phyloP scores from a whole-genome alignment of 2,888 invertebrate genomes.

The Patella ulyssiponensis region DNA sequence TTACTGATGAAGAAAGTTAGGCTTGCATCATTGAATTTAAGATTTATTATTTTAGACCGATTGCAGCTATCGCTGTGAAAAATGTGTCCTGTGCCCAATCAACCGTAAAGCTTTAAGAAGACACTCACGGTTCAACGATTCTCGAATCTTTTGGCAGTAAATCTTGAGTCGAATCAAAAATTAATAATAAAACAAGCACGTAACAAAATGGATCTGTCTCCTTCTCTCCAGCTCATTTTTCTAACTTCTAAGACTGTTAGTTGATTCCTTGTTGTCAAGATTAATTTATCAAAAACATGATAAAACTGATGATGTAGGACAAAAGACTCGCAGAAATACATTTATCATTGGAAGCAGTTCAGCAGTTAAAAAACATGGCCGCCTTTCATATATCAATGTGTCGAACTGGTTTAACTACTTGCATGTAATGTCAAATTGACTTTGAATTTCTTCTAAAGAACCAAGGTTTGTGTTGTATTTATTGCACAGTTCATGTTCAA shows the following conservation, averaged over 20 bases:
- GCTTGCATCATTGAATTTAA: conserved; percentile 7
- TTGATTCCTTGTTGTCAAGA: neutral
- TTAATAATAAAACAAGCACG: conserved; percentile 12
- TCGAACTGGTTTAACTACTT: too few relatives aligned
- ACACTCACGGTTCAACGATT: conserved; percentile 1
- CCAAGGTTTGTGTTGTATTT: too few relatives aligned
- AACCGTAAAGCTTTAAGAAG: conserved; percentile 18
- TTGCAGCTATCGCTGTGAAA: conserved; percentile 34
- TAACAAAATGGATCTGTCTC: conserved; percentile 2
- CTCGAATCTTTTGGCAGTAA: conserved; percentile 7
- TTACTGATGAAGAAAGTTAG: conserved; percentile 1
- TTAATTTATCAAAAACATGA: conserved; percentile 10
- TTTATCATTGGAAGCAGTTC: neutral
- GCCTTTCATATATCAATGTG: too few relatives aligned
- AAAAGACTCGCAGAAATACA: neutral
- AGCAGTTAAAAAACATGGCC: too few relatives aligned
- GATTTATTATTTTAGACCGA: conserved; percentile 13
- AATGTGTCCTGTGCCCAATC: conserved; percentile 32
- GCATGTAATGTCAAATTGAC: too few relatives aligned
- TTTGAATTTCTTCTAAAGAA: too few relatives aligned
- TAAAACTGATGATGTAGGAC: neutral
- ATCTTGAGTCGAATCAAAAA: conserved; percentile 3
- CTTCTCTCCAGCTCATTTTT: conserved; percentile 3
- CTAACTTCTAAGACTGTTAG: conserved; percentile 2
- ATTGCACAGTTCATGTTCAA: too few relatives aligned